These are phyloP conservation scores for Scopus umbretta DNA, from an alignment of 2,113 vertebrate species.

Conservation along the genomic window DNA sequence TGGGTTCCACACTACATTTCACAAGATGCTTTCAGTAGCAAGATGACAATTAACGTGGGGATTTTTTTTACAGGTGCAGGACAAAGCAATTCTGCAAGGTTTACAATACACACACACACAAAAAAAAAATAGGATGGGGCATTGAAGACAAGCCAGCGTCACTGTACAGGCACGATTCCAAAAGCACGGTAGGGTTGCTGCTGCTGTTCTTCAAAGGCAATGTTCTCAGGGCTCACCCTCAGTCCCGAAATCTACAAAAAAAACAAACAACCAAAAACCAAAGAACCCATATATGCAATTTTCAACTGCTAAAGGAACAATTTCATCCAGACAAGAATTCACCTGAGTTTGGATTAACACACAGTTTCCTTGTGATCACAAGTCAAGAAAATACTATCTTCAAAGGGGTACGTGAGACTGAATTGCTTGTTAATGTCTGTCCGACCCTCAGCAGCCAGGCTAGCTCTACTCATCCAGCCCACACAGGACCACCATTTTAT, in stretches of 20 bases:
- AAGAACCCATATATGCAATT: neutral
- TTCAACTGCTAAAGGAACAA: neutral
- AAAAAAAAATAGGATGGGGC: neutral
- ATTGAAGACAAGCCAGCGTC: neutral
- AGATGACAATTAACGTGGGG: neutral
- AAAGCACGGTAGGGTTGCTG: neutral
- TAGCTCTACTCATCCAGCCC: neutral
- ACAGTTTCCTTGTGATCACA: neutral
- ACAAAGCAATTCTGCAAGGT: neutral
- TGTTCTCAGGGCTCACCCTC: neutral
- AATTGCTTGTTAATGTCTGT: neutral
- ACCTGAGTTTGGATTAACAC: neutral
- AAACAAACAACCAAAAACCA: neutral
- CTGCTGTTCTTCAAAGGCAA: neutral
- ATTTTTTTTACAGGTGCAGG: neutral
- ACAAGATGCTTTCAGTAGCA: neutral
- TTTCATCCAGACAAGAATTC: neutral
- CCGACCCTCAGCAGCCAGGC: neutral
- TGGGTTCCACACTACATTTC: neutral
- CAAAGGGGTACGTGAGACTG: neutral
- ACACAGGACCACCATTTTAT: neutral
- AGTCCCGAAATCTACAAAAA: neutral
- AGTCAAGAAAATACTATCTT: neutral
- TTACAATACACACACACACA: neutral
- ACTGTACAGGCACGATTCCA: neutral